A percentile compares a stretch with the other conserved stretches of the same genome.
Conservation (phyloP, 2,797 vertebrate species). For the Megaceryle alcyon region DNA sequence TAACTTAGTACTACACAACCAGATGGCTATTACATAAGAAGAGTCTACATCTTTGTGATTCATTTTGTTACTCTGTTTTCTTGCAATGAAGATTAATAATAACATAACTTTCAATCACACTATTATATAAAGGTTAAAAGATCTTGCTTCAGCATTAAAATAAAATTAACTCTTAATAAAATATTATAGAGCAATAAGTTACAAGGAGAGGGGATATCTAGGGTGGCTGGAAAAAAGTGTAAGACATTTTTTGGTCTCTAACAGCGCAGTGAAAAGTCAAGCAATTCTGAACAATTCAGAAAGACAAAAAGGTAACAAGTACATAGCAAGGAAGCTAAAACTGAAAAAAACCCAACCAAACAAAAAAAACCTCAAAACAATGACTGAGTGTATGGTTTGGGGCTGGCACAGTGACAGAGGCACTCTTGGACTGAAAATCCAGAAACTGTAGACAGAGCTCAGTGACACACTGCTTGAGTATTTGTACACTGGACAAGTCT, state of each 20-base stretch:
- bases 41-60: constrained; percentile 56
- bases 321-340: not conserved
- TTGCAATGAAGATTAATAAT: constrained; percentile 60
- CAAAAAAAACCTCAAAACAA: not conserved
- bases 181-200: not conserved
- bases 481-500: not conserved
- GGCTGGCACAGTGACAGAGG: not conserved
- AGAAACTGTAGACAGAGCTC: not conserved
- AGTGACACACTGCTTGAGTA: not conserved
- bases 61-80: constrained; percentile 41
- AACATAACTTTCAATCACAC: constrained; percentile 34
- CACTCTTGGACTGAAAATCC: not conserved
- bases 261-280: not conserved
- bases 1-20: constrained; percentile 44
- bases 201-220: not conserved
- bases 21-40: constrained; percentile 66
- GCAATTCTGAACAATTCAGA: not conserved
- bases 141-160: not conserved
- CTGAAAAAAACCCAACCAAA: not conserved
- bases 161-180: not conserved
- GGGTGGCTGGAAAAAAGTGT: not conserved
- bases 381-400: not conserved
- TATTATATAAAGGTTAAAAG: constrained; percentile 45
- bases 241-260: not conserved
- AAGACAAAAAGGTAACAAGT: not conserved